A percentile compares a stretch with the other conserved stretches of the same genome.
Evolutionary conservation across 2,113 vertebrate genomes (phyloP).

Genomic region (Scortum barcoo): DNA sequence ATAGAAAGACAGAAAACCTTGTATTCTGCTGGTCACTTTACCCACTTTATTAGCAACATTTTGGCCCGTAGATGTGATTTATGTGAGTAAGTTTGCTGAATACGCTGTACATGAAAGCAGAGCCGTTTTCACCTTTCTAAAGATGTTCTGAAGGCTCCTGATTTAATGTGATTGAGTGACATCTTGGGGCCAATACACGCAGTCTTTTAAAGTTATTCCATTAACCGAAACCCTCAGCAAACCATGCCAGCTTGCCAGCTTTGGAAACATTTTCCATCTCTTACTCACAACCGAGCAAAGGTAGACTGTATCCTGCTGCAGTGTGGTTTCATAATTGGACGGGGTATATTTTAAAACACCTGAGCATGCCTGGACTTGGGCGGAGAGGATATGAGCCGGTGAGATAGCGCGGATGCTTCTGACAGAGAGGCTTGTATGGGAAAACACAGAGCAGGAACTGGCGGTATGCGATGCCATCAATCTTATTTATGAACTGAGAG

Average conservation of each 20-base stretch:
- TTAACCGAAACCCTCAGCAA: background rate
- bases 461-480: constrained; percentile 75
- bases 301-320: background rate
- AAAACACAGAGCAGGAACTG: constrained; percentile 77
- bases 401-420: constrained; percentile 67
- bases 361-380: constrained; percentile 65
- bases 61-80: background rate
- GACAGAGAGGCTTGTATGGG: constrained; percentile 64
- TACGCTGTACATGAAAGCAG: background rate
- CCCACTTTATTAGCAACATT: background rate
- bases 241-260: constrained; percentile 1
- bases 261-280: background rate
- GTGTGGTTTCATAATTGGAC: constrained; percentile 45
- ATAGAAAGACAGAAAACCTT: background rate
- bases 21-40: background rate
- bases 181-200: background rate
- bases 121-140: background rate
- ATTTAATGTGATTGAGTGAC: background rate
- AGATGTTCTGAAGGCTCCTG: background rate
- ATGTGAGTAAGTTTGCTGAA: background rate
- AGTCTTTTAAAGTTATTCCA: constrained; percentile 6
- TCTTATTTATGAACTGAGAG: constrained; percentile 79
- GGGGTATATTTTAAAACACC: constrained; percentile 52
- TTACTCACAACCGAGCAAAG: background rate
- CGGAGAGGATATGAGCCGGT: constrained; percentile 66